These are phyloP conservation scores for Tiliacea aurago DNA, from an alignment of 2,888 invertebrate genomes.

Conservation along the genomic window DNA sequence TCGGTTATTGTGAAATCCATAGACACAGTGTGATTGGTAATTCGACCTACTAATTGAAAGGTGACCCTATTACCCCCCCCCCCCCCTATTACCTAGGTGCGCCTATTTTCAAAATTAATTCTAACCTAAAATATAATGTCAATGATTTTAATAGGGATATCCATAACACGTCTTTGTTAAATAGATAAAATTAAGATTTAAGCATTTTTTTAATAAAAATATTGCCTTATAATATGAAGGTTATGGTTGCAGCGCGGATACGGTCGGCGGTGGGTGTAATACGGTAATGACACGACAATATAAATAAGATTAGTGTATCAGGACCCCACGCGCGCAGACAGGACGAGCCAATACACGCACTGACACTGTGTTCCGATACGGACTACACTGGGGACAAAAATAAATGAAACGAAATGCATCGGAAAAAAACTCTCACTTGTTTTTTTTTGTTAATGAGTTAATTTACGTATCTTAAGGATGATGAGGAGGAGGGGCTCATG, in stretches of 20 bases:
- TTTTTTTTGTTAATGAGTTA: neutral
- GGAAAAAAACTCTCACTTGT: neutral
- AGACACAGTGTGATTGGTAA: neutral
- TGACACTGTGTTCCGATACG: constrained; percentile 37
- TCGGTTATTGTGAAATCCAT: neutral
- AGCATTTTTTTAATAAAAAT: neutral
- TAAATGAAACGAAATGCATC: neutral
- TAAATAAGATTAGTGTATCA: constrained; percentile 86
- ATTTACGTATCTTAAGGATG: neutral
- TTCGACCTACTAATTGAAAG: neutral
- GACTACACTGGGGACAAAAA: constrained; percentile 26
- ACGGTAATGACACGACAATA: constrained; percentile 85
- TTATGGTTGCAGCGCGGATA: constrained; percentile 76
- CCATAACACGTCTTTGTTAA: neutral
- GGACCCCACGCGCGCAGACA: constrained; percentile 89
- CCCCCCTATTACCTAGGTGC: no score
- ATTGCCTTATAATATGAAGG: constrained; percentile 48
- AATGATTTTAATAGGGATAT: no score
- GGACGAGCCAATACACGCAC: constrained; percentile 84
- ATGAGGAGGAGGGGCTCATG: no score
- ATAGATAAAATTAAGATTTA: neutral
- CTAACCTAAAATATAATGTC: neutral
- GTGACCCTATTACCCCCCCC: no score
- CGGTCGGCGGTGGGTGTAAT: constrained; percentile 81
- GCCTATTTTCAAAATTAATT: neutral